A percentile compares a stretch with the other conserved stretches of the same genome.
Conservation (phyloP, 2,113 vertebrate species). For the Bufo gargarizans region DNA sequence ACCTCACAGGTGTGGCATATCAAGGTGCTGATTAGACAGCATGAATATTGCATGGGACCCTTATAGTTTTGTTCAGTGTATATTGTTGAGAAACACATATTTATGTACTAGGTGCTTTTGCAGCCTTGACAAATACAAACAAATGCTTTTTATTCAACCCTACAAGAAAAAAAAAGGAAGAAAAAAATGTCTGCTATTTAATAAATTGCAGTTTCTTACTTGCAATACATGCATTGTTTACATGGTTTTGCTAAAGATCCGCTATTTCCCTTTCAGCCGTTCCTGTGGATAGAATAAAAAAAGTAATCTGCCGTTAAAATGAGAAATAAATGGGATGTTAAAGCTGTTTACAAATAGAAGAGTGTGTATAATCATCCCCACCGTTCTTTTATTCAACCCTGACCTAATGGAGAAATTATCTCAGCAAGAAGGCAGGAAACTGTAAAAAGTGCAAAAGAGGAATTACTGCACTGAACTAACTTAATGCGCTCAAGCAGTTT, state of each 20-base stretch:
- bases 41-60: no score
- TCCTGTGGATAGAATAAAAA: not conserved
- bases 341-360: slow-evolving; percentile 55
- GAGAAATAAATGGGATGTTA: slow-evolving; percentile 42
- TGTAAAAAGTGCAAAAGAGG: slow-evolving; percentile 50
- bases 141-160: not conserved
- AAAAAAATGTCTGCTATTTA: not conserved
- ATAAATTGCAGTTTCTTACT: not conserved
- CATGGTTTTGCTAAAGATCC: not conserved
- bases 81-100: no score
- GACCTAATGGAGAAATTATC: slow-evolving; percentile 56
- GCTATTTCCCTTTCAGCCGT: not conserved
- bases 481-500: slow-evolving; percentile 53
- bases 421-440: slow-evolving; percentile 50
- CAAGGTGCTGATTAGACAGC: no score
- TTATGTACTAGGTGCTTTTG: no score
- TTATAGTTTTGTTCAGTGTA: no score
- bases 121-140: no score
- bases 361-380: slow-evolving; percentile 47
- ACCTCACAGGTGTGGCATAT: no score
- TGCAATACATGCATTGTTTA: not conserved
- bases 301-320: slow-evolving; percentile 3
- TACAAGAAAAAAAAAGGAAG: not conserved
- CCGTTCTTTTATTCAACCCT: slow-evolving; percentile 39
- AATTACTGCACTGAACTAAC: slow-evolving; percentile 53